A percentile compares a stretch with the other conserved stretches of the same genome.
These are phyloP conservation scores for Eriocheir sinensis DNA, from an alignment of 1,140 invertebrate species.

Conservation along the genomic window DNA sequence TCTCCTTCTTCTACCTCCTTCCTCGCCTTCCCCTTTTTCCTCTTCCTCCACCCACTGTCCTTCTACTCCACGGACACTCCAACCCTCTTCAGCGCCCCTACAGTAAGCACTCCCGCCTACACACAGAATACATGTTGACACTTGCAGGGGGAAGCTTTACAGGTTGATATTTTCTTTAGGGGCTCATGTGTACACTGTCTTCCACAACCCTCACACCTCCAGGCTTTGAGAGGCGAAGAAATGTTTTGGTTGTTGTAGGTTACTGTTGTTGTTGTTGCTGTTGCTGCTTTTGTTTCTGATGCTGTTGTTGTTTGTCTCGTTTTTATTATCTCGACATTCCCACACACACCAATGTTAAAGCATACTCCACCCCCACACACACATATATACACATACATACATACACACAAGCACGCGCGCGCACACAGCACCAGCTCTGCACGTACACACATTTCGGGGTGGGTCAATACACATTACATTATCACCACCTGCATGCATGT, in stretches of 20 bases:
- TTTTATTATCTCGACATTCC: too few species aligned
- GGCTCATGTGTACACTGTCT: too few species aligned
- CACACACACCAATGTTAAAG: neutral
- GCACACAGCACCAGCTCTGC: neutral
- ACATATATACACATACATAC: neutral
- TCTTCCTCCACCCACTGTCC: neutral
- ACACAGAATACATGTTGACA: neutral
- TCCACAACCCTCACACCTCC: neutral
- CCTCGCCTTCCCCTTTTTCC: neutral
- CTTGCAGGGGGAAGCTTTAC: too few species aligned
- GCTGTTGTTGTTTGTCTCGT: too few species aligned
- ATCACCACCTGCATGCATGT: neutral
- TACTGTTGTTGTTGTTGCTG: too few species aligned
- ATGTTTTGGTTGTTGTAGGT: too few species aligned
- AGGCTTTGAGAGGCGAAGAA: too few species aligned
- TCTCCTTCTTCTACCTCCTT: neutral
- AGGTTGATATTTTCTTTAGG: too few species aligned
- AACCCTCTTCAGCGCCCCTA: too few species aligned
- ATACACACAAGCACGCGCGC: neutral
- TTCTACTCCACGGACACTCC: too few species aligned
- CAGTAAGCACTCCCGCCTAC: neutral
- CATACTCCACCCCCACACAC: neutral
- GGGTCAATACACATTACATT: neutral
- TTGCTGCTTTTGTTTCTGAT: too few species aligned
- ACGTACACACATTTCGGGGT: neutral